A percentile compares a stretch with the other conserved stretches of the same genome.
Conservation (phyloP, 2,888 invertebrate species). For the Tenthredo scrophulariae region DNA sequence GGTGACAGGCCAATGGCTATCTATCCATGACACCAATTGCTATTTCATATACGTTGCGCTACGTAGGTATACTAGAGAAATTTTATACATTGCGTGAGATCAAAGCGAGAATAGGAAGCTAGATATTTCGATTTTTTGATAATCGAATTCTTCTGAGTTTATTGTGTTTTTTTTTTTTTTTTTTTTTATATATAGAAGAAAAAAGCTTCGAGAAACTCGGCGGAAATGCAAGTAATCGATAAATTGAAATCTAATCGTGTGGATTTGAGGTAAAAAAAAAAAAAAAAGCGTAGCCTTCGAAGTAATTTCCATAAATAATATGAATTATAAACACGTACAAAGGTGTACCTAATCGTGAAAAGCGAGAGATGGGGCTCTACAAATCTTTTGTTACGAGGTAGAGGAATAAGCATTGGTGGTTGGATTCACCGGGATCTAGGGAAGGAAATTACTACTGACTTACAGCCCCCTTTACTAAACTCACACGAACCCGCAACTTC, state of each 20-base stretch:
- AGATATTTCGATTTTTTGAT: not conserved
- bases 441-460: constrained; percentile 43
- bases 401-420: constrained; percentile 8
- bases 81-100: not conserved
- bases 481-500: constrained; percentile 3
- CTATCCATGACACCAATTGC: constrained; percentile 9
- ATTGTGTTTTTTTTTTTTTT: too few species aligned
- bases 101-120: not conserved
- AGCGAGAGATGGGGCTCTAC: not conserved
- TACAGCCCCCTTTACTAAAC: constrained; percentile 8
- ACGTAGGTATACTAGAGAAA: not conserved
- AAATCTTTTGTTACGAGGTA: constrained; percentile 28
- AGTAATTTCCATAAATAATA: constrained; percentile 28
- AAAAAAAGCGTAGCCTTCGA: not conserved
- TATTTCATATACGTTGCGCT: not conserved
- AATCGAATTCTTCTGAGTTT: too few species aligned
- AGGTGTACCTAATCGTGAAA: not conserved
- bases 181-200: not conserved
- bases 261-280: not conserved
- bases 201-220: not conserved
- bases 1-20: constrained; percentile 34
- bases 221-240: not conserved
- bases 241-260: not conserved
- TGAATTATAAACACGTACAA: constrained; percentile 11
- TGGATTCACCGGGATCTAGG: not conserved